Evolutionary conservation across 2,888 invertebrate genomes (phyloP), one percentile per base, ranked within the genome.

Genomic region (Aphodius granarius): DNA sequence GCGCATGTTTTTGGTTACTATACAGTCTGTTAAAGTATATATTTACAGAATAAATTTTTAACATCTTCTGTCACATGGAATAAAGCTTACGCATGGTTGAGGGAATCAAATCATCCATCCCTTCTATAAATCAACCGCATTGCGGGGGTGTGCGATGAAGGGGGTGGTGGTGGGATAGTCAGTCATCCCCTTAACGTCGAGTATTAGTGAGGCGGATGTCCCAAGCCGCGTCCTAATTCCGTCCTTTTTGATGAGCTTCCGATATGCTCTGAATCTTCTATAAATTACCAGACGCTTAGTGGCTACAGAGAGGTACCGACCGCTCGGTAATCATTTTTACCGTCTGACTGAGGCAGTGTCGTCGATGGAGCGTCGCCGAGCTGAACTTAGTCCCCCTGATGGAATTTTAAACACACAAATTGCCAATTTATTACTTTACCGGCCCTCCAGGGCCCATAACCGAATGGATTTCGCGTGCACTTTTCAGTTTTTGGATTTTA

Each of bases 231-330:
- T 83, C 83, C 84, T 84, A 84, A 85, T 86, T 85, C 82, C 82
- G 83, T 43, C 83, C 83, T 82, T 84, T 84, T 84, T 86, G 86
- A 86, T 86, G 85, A 86, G 84, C 84, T 85, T 84, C 83, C 85
- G 84, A 85, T 85, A 83, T 85, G 83, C 83, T 83, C 80, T 81
- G 84, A 83, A 85, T 85, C 85, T 84, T 83, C 82, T 81, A 82
- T 82, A 84, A 85, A 85, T 85, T 85, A 84, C 84, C 82, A 84
- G 82, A 82, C 80, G 79, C 80, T 80, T 82, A 81, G 82, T 82
- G 81, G 82, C 80, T n/a, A n/a, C 81, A 82, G 82, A 80, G 81
- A 82, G 78, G 43, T n/a, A 43, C 43, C 80, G 80, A 81, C 82
- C 83, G 82, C 81, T 79, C 82, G 81, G 81, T 83, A 84, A 84